Evolutionary conservation across 2,797 vertebrate species (phyloP), one percentile per base, ranked within the genome.

Genomic region (Pempheris klunzingeri): DNA sequence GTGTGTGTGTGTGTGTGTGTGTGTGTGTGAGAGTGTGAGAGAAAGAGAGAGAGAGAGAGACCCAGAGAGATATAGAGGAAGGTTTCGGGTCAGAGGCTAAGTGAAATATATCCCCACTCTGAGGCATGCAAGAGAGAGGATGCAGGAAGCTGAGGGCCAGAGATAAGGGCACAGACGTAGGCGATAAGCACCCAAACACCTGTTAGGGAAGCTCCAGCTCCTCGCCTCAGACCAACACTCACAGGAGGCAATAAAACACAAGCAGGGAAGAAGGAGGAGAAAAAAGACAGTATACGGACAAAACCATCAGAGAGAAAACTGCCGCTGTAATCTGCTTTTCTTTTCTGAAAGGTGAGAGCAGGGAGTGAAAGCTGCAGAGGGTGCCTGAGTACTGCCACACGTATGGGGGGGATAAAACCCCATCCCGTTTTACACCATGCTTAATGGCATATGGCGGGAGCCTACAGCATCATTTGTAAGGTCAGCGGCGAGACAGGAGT

Each of bases 401-500:
- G 26, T 67, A 66, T 20, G 54, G 67, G 39, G 36, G 38, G 83
- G 69, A 76, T 73, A 70, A 84, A 84, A 75, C 77, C 73, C 81
- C 78, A 57, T 81, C 89, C 86, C 79, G 83, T 86, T 93, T 92
- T 88, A 90, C 84, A 87, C 88, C 84, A 80, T 81, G 91, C 90
- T 93, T 94, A 95, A 95, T 94, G 92, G 92, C 90, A 92, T 88
- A 91, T 83, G 90, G 87, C 86, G 80, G 83, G 67, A 88, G 85
- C 90, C 93, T 84, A 91, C 92, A 93, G 92, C 92, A 92, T 95
- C 94, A 94, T 95, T 94, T 91, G 94, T 95, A 94, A 93, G 93
- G 89, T 92, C 90, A 90, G 92, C 75, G 78, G 83, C 88, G 59
- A 92, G 94, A 92, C 92, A 92, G 92, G 78, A 88, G 88, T 89